Base-by-base conservation (phyloP, 2,113 vertebrate genomes). In the Gorilla gorilla region DNA sequence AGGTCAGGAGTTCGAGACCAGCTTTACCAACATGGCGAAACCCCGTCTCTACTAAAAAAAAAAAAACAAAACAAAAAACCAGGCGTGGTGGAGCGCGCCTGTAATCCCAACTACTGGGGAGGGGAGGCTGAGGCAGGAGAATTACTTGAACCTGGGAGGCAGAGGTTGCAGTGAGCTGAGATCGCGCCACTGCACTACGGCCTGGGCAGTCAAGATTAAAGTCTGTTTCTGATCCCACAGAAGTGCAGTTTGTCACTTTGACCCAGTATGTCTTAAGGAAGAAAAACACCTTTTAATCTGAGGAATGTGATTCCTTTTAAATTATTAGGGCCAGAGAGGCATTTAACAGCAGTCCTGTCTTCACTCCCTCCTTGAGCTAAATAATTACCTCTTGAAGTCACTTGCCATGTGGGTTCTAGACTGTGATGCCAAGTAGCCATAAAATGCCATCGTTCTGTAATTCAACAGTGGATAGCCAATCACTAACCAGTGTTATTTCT, bases 61-160 rank as follows among this genome's bases (percentile, higher is more conserved):
- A 12, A 5, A 61, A 61, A 61, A 61, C 30, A 64, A 27, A 12
- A 5, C 27, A 61, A 61, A 61, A 64, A 64, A 12, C 27, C 12
- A 0, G 27, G 27, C 27, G 0, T 64, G 61, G 61, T 64, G 61
- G 61, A 12, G 2, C 2, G 12, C 0, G 27, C 27, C 61, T 64
- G 27, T 64, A 14, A 30, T 64, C 61, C 27, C 27, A 64, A 27
- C 5, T 64, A 30, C 27, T 30, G 12, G 61, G 61, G 27, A 64
- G 27, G 61, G 27, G 27, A 64, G 27, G 61, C 61, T 64, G 12
- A 64, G 27, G 27, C 27, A 30, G 61, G 61, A 64, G 61, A 64
- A 64, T 64, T 13, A 5, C 61, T 64, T 64, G 27, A 30, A 64
- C 61, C 27, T 64, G 61, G 61, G 27, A 64, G 61, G 61, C 13